Evolutionary conservation across 2,113 vertebrate species (phyloP).

Genomic region (Rhipidura dahli): DNA sequence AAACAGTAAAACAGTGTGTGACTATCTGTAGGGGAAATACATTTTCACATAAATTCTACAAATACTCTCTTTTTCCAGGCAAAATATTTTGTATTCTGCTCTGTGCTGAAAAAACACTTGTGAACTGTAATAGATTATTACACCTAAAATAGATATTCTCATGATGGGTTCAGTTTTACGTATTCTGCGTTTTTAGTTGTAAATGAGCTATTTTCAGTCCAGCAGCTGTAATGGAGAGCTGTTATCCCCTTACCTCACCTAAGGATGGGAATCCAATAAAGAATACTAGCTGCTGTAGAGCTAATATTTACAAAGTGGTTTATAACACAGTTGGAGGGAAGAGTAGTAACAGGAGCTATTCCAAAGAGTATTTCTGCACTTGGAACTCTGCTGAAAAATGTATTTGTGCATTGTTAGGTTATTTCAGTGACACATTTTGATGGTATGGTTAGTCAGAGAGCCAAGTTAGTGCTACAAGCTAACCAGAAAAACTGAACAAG

Average conservation of each 20-base stretch:
- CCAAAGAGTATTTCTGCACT: neutral
- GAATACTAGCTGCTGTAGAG: neutral
- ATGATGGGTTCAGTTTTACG: neutral
- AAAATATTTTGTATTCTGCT: neutral
- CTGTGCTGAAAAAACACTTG: neutral
- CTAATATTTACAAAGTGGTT: neutral
- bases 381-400: neutral
- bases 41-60: neutral
- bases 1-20: neutral
- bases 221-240: neutral
- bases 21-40: neutral
- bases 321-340: neutral
- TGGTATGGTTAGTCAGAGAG: neutral
- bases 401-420: neutral
- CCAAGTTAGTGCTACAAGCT: neutral
- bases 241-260: neutral
- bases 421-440: neutral
- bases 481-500: neutral
- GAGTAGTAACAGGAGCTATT: neutral
- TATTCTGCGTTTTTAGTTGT: neutral
- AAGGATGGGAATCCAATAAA: neutral
- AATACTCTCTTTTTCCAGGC: neutral
- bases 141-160: neutral
- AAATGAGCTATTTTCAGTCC: neutral
- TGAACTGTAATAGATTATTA: neutral